Base-by-base conservation (phyloP, 92 coral and sea anemone genomes). In the Epizoanthus rinbou region DNA sequence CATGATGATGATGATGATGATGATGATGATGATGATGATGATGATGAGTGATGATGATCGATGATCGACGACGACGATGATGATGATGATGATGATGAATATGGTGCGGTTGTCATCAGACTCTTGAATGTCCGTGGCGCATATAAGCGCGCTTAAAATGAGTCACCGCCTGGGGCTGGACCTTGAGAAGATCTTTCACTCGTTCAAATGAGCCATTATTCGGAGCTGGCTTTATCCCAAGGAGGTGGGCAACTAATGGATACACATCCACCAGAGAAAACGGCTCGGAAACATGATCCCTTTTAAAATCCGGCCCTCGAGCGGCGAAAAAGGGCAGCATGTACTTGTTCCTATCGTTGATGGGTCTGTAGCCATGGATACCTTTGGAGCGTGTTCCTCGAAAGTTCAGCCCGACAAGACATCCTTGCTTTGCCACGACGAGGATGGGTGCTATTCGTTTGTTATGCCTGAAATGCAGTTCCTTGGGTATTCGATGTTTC, bases 291-390 rank as follows among this genome's bases (percentile, higher is more conserved):
- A 69, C 63, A 74, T 76, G 85, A 62, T 89, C 88, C 60, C 91
- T 50, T 81, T 95, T 92, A 50, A 95, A 95, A 54, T 89, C 87
- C 6, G 98, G 97, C 5, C 98, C 98, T 47, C 89, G 91, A 11
- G 98, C 98, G 6, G 91, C 68, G 69, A 95, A 95, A 79, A 95
- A 90, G 5, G 98, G 98, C 50, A 85, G 85, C 98, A 95, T 92
- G 18, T 89, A 84, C 56, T 85, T 57, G 9, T 66, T 66, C 16
- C 47, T 41, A 66, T 66, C 72, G 41, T 81, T 33, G 7, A 79
- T 62, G 3, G 87, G 92, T 7, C 37, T 74, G 80, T 88, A 95
- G 8, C 91, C 88, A 69, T 95, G 93, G 0, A 73, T 86, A 0
- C 97, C 94, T 66, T 33, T 66, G 19, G 72, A 22, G 17, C 72